phyloP scores from a whole-genome alignment of 2,113 vertebrate species.

The Rhynchomys soricoides region DNA sequence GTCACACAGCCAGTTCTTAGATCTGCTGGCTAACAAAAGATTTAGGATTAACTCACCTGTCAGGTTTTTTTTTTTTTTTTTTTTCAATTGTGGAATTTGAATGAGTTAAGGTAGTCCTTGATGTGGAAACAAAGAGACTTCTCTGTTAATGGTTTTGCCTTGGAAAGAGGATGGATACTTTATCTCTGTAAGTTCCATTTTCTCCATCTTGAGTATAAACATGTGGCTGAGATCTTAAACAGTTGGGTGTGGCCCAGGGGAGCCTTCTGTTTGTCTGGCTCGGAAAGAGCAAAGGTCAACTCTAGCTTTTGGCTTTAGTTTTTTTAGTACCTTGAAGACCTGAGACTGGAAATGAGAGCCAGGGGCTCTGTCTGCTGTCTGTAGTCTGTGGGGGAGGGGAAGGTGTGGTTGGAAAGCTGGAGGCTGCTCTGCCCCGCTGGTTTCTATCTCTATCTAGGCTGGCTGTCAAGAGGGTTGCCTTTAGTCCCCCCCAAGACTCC shows the following conservation, averaged over 20 bases:
- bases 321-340: background rate
- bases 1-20: constrained; percentile 26
- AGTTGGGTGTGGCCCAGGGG: background rate
- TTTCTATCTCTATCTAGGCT: constrained; percentile 62
- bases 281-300: background rate
- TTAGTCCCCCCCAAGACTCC: background rate
- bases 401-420: constrained; percentile 15
- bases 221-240: background rate
- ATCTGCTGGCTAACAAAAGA: background rate
- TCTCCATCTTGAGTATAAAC: constrained; percentile 17
- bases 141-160: constrained; percentile 21
- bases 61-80: too few species aligned
- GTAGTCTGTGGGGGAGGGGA: background rate
- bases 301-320: background rate
- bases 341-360: background rate
- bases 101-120: constrained; percentile 24
- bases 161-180: background rate
- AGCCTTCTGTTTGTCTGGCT: background rate
- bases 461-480: constrained; percentile 29
- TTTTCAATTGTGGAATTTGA: constrained; percentile 42
- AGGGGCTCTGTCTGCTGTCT: background rate
- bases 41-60: background rate
- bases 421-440: constrained; percentile 41
- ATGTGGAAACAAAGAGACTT: background rate
- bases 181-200: constrained; percentile 7